phyloP scores from a whole-genome alignment of 2,797 vertebrate genomes.

The Mus spretus region DNA sequence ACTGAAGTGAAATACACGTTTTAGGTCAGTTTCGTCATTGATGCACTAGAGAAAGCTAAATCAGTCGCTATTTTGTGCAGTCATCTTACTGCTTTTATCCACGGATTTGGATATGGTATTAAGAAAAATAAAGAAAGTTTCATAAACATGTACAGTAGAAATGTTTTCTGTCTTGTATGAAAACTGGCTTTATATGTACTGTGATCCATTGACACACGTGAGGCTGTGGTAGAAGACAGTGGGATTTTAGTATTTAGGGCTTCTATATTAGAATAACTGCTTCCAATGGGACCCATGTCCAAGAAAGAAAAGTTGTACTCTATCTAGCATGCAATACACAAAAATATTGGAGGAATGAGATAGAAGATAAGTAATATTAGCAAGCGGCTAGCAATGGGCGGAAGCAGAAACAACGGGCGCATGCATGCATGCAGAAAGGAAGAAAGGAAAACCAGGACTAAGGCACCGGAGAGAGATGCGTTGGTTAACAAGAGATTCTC shows the following conservation, averaged over 20 bases:
- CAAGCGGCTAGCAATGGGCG: conserved; percentile 83
- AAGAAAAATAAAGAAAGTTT: conserved; percentile 59
- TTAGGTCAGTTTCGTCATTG: conserved; percentile 30
- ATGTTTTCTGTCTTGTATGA: conserved; percentile 68
- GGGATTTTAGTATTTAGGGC: conserved; percentile 72
- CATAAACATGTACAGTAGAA: conserved; percentile 43
- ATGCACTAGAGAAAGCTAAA: conserved; percentile 46
- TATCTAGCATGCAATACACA: conserved; percentile 84
- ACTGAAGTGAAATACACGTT: conserved; percentile 40
- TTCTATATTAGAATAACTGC: conserved; percentile 68
- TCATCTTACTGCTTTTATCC: conserved; percentile 51
- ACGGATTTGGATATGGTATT: conserved; percentile 43
- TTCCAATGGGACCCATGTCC: conserved; percentile 76
- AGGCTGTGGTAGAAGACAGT: conserved; percentile 67
- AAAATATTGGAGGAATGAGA: conserved; percentile 84
- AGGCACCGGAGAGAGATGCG: conserved; percentile 89
- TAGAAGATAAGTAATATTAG: conserved; percentile 83
- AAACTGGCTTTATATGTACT: conserved; percentile 72
- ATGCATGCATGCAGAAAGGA: conserved; percentile 89
- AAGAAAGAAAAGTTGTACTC: conserved; percentile 75
- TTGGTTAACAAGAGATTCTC: conserved; percentile 92
- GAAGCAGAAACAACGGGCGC: conserved; percentile 83
- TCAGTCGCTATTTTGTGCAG: conserved; percentile 59
- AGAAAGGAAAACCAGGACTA: conserved; percentile 85
- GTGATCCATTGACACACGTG: conserved; percentile 66